phyloP scores from a whole-genome alignment of 2,797 vertebrate genomes.

The Trichosurus vulpecula region DNA sequence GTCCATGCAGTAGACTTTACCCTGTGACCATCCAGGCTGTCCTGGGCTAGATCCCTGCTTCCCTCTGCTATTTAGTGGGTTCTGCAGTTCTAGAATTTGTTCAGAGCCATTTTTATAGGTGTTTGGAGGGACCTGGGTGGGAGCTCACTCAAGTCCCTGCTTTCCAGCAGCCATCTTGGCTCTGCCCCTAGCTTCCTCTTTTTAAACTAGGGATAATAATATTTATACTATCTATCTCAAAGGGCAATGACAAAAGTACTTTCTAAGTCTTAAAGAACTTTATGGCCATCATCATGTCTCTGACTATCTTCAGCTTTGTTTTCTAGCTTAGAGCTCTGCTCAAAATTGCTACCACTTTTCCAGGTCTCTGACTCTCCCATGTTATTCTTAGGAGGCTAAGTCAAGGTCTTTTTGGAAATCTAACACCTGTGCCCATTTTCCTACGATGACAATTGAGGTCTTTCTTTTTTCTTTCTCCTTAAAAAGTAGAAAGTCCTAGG shows the following conservation, averaged over 20 bases:
- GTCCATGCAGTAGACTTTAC: too few species aligned
- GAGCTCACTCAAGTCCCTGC: too few species aligned
- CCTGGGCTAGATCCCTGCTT: too few species aligned
- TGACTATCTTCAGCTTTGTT: not conserved
- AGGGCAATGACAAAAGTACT: not conserved
- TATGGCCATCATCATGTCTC: not conserved
- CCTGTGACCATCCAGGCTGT: too few species aligned
- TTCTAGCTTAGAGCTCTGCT: not conserved
- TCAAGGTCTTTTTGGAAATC: not conserved
- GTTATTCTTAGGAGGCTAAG: not conserved
- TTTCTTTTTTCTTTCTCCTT: not conserved
- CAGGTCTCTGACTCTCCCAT: not conserved
- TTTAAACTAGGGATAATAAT: not conserved
- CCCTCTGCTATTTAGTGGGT: too few species aligned
- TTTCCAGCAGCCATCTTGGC: too few species aligned
- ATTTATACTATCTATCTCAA: not conserved
- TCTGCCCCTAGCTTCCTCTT: too few species aligned
- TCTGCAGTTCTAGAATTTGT: too few species aligned
- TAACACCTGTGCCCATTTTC: not conserved
- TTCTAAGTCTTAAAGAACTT: not conserved
- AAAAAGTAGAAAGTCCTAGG: not conserved
- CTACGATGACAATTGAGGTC: not conserved
- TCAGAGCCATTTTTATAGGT: too few species aligned
- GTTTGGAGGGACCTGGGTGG: too few species aligned
- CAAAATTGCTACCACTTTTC: not conserved